Percentiles rank a stretch among this genome's conserved stretches.
Evolutionary conservation across 2,797 vertebrate species (phyloP).

Genomic region (Mormyrus hasselquistii): DNA sequence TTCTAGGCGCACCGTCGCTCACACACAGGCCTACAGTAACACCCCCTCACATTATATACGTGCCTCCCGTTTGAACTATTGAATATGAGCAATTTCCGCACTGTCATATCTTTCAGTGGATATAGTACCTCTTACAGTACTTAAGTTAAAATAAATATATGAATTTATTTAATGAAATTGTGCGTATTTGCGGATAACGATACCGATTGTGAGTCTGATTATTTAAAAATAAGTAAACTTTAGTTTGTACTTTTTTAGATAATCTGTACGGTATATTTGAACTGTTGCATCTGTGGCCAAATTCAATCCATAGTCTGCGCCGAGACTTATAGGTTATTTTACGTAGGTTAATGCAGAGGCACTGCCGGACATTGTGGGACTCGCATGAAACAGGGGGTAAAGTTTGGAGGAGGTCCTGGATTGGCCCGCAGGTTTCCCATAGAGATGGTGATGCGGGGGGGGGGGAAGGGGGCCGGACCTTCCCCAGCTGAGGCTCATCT

Average conservation of each 20-base stretch:
- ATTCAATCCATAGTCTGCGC: background rate
- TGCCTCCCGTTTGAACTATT: background rate
- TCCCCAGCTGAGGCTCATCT: constrained; percentile 37
- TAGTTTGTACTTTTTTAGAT: background rate
- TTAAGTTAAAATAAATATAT: background rate
- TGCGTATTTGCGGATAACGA: background rate
- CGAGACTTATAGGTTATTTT: background rate
- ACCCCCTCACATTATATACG: background rate
- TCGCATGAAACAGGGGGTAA: background rate
- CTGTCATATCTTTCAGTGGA: background rate
- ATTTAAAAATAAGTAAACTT: background rate
- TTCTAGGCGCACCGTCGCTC: background rate
- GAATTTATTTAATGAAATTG: background rate
- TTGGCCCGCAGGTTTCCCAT: constrained; percentile 33
- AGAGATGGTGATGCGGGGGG: constrained; percentile 31
- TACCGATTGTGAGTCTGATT: background rate
- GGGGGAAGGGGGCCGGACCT: constrained; percentile 25
- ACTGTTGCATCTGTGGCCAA: background rate
- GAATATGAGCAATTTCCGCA: background rate
- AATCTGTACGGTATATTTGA: background rate
- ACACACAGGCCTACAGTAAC: background rate
- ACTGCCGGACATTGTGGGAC: background rate
- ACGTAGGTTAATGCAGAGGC: background rate
- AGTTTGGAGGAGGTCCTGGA: constrained; percentile 25
- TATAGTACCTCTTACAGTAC: background rate